These are phyloP conservation scores for Idaea dimidiata DNA, from an alignment of 2,888 invertebrate species.

Conservation along the genomic window DNA sequence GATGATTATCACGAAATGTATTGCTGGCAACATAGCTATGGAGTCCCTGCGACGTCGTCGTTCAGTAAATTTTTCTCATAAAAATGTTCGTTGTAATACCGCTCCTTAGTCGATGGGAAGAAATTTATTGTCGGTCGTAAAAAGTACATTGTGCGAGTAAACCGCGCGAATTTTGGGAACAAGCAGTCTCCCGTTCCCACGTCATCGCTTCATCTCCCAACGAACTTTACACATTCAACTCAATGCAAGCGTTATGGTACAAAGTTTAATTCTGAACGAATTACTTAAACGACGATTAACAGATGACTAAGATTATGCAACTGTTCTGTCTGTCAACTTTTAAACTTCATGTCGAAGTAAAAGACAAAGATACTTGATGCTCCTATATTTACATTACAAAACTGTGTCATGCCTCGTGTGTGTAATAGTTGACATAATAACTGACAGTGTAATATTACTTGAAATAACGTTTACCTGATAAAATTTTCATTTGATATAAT, in stretches of 20 bases:
- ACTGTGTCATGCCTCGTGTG: too few relatives aligned
- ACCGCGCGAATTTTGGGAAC: conserved; percentile 48
- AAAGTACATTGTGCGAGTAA: conserved; percentile 57
- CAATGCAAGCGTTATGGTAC: conserved; percentile 17
- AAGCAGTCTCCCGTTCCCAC: conserved; percentile 44
- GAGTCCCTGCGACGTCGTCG: conserved; percentile 35
- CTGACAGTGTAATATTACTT: too few relatives aligned
- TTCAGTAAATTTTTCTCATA: conserved; percentile 57
- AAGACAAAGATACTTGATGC: too few relatives aligned
- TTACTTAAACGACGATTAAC: background rate
- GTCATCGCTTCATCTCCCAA: conserved; percentile 48
- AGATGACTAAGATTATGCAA: conserved; percentile 1
- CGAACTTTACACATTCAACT: conserved; percentile 44
- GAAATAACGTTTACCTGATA: too few relatives aligned
- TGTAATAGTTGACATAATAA: too few relatives aligned
- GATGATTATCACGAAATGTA: background rate
- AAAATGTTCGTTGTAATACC: conserved; percentile 54
- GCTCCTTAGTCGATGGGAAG: conserved; percentile 57
- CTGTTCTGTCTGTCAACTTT: too few relatives aligned
- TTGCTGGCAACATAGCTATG: background rate
- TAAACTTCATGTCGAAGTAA: too few relatives aligned
- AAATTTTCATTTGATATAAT: too few relatives aligned
- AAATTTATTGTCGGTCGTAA: conserved; percentile 67
- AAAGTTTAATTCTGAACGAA: conserved; percentile 11
- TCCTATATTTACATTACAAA: too few relatives aligned